Base-by-base conservation (phyloP, 2,797 vertebrate genomes). In the Syngnathus rostellatus region DNA sequence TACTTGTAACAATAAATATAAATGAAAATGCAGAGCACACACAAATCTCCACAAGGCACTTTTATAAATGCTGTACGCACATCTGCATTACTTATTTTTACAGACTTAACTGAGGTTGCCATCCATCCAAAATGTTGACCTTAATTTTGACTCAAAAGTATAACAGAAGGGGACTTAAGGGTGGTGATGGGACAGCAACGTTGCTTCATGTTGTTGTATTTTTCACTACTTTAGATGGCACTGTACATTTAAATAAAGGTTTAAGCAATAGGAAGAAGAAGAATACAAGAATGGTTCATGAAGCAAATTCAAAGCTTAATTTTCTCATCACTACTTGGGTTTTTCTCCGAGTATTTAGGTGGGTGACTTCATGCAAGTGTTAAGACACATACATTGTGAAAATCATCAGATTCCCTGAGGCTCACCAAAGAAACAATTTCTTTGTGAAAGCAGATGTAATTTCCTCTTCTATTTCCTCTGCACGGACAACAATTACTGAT, bases 381-480 rank as follows among this genome's bases (percentile, higher is more conserved):
- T 75, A 64, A 55, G 53, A 45, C 12, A 55, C 64, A 73, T 37
- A 68, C 74, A 71, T 55, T 64, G 41, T 38, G 16, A 12, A 68
- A 75, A 78, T 78, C 81, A 80, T 74, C 69, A 37, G 46, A 67
- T 75, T 83, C 85, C 77, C 85, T 74, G 48, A 74, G 80, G 82
- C 79, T 70, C 78, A 80, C 82, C 77, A 80, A 85, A 86, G 77
- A 86, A 87, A 83, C 74, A 0, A 86, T 86, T 72, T 82, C 70
- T 81, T 85, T 82, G 71, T 82, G 79, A 74, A 72, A 85, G 73
- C 74, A 78, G 78, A 84, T 86, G 85, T 82, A 82, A 87, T 89
- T 87, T 87, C 84, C 83, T 75, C 81, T 79, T 75, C 85, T 81
- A 88, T 87, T 87, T 87, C 82, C 85, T 78, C 77, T 71, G 73